Evolutionary conservation across 2,888 invertebrate species (phyloP), one percentile per base, ranked within the genome.

Genomic region (Thereva nobilitata): DNA sequence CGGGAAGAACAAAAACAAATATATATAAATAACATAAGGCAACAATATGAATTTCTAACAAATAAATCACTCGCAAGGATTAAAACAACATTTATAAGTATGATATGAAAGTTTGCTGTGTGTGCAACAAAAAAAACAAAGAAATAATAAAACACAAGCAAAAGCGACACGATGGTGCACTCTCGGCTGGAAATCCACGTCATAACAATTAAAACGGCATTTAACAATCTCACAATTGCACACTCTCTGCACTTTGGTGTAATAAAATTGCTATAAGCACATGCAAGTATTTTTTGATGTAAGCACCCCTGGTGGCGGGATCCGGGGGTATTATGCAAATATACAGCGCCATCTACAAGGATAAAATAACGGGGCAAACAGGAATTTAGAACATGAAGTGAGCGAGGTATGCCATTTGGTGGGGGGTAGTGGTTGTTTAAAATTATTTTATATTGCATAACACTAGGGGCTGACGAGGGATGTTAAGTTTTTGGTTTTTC

Each of bases 281-380:
- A 57, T 67, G 67, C 69, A 70, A 69, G 68, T 67, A 66, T 64
- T 69, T 64, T 47, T 40, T 10, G 52, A 45, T 64, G 65, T 68
- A 69, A 63, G 68, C 66, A 68, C 66, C 67, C 67, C 69, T 55
- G 69, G 69, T 69, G 68, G 67, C 66, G 67, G 66, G 67, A 49
- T 68, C 67, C 69, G 55, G 64, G 57, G 63, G 61, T 67, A 50
- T 61, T 61, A 61, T 61, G 61, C 61, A 61, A 61, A 61, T 61
- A 61, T 38, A 59, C 49, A 61, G 23, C 23, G 23, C 41, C 9
- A 41, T n/a, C 10, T 61, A 34, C 23, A 23, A 23, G 23, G 23
- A 23, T 23, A 23, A 23, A 23, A 61, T 23, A 5, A n/a, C n/a
- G 40, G 50, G 50, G 50, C 50, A 40, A 61, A 41, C 61, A 59